Percentiles rank a stretch among this genome's conserved stretches.
Evolutionary conservation across 1,140 invertebrate species (phyloP).

Genomic region (Elysia chlorotica): DNA sequence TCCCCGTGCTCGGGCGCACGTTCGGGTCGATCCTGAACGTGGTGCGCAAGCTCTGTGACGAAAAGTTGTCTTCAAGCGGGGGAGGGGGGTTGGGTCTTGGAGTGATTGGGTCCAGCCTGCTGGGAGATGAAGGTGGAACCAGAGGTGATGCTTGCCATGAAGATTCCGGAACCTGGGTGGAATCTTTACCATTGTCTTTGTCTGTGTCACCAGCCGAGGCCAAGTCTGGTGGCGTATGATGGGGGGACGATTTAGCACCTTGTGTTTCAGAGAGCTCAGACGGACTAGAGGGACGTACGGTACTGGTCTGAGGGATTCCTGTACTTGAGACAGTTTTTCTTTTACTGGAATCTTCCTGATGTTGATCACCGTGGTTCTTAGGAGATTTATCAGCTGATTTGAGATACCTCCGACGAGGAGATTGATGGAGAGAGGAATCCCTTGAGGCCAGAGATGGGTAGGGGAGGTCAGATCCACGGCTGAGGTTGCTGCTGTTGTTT

Average conservation of each 20-base stretch:
- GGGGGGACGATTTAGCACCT: neutral
- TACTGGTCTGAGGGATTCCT: neutral
- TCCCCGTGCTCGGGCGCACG: conserved; percentile 24
- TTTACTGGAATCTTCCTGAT: no score
- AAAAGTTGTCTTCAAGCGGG: conserved; percentile 36
- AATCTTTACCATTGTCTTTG: neutral
- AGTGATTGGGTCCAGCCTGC: conserved; percentile 13
- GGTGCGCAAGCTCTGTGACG: conserved; percentile 39
- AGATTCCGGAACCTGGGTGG: no score
- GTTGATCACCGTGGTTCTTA: no score
- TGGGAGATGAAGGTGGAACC: neutral
- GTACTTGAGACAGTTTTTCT: neutral
- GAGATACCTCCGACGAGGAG: no score
- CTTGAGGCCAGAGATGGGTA: no score
- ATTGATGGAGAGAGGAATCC: no score
- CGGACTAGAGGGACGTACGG: neutral
- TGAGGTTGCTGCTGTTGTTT: no score
- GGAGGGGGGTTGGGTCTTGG: conserved; percentile 38
- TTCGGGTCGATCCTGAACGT: conserved; percentile 40
- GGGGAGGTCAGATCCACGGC: no score
- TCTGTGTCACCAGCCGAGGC: neutral
- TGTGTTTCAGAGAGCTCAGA: neutral
- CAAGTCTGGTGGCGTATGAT: neutral
- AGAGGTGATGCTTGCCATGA: neutral
- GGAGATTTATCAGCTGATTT: no score